A percentile compares a stretch with the other conserved stretches of the same genome.
These are phyloP conservation scores for Mycalesis mineus DNA, from an alignment of 2,888 invertebrate genomes.

Conservation along the genomic window DNA sequence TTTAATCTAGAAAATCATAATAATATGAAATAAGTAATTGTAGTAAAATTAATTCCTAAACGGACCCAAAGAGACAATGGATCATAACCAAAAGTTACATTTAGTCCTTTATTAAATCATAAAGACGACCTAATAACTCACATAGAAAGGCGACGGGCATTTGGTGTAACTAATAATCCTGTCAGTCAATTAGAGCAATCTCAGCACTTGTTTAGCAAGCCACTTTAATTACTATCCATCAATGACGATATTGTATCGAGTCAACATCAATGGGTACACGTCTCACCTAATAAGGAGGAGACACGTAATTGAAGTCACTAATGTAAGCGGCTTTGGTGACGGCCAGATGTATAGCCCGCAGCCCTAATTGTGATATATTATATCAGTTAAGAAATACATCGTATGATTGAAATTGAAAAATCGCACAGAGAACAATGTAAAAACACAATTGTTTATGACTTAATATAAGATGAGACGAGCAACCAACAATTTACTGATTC, in stretches of 20 bases:
- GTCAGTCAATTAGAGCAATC: slow-evolving; percentile 21
- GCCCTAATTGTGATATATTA: slow-evolving; percentile 2
- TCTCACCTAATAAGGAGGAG: slow-evolving; percentile 3
- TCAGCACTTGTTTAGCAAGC: slow-evolving; percentile 35
- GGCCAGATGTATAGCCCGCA: neutral
- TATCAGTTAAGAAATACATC: neutral
- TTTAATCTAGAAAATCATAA: no score
- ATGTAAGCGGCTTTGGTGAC: slow-evolving; percentile 2
- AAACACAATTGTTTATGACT: neutral
- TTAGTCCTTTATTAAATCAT: no score
- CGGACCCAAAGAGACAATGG: no score
- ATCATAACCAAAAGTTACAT: no score
- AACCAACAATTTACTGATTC: no score
- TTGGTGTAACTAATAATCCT: slow-evolving; percentile 24
- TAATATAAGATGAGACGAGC: no score
- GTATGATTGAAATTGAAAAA: neutral
- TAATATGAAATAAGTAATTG: no score
- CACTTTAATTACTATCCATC: slow-evolving; percentile 29
- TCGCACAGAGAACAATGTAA: neutral
- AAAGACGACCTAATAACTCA: no score
- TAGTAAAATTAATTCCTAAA: no score
- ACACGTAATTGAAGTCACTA: slow-evolving; percentile 1
- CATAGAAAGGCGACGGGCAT: neutral
- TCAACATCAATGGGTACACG: slow-evolving; percentile 6
- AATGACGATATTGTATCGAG: slow-evolving; percentile 3